Evolutionary conservation across 2,888 invertebrate species (phyloP).

Genomic region (Heliconius ismenius): DNA sequence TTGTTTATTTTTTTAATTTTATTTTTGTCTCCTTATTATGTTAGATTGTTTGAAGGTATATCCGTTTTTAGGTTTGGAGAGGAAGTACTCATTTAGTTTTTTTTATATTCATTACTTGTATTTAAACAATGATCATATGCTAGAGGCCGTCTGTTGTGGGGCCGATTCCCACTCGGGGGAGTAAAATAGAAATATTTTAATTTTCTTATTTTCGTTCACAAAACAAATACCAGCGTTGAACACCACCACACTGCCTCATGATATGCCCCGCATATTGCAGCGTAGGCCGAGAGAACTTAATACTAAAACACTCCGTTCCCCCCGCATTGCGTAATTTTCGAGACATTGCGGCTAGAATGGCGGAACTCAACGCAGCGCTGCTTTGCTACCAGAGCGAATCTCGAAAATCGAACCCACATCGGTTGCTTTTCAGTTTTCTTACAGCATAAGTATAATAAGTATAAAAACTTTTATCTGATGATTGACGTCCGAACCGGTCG

Average conservation of each 20-base stretch:
- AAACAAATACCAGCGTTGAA: background rate
- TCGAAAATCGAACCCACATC: background rate
- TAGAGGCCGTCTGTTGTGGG: background rate
- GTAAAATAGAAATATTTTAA: background rate
- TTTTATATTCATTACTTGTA: background rate
- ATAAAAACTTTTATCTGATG: constrained; percentile 3
- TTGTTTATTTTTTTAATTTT: constrained; percentile 3
- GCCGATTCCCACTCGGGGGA: background rate
- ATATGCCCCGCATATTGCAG: no score
- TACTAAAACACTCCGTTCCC: background rate
- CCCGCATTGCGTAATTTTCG: background rate
- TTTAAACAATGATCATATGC: background rate
- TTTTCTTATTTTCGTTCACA: background rate
- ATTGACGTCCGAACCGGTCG: constrained; percentile 21
- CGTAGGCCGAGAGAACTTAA: no score
- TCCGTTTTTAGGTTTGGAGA: constrained; percentile 12
- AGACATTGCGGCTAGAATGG: background rate
- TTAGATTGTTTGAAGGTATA: constrained; percentile 10
- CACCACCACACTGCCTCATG: background rate
- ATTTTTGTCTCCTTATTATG: constrained; percentile 3
- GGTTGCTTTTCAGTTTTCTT: background rate
- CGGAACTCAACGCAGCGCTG: background rate
- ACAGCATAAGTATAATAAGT: background rate
- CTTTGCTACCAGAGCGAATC: background rate
- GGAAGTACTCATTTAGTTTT: constrained; percentile 5